Conservation (phyloP, 2,888 invertebrate genomes). For the Erebia ligea region DNA sequence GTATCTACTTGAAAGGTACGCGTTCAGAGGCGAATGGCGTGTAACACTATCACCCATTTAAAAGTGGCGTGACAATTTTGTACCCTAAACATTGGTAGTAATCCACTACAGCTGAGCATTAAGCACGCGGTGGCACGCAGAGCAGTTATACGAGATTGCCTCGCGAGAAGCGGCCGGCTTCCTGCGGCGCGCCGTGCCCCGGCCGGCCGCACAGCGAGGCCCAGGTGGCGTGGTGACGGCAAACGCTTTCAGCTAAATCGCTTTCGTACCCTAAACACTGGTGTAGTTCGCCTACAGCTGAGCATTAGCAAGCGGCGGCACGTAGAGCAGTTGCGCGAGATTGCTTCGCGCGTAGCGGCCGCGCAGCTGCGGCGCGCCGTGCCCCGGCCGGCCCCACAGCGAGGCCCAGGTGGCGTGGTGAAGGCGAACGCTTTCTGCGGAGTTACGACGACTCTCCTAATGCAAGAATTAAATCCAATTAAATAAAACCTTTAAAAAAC, state of each 20-base stretch:
- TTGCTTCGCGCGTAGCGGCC: conserved; percentile 76
- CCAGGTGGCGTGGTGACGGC: conserved; percentile 90
- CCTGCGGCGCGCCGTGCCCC: conserved; percentile 84
- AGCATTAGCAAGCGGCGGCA: conserved; percentile 51
- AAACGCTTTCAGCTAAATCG: conserved; percentile 80
- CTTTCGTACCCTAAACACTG: neutral
- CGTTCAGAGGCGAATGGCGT: too few relatives aligned
- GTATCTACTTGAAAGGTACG: too few relatives aligned
- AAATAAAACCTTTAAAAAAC: neutral
- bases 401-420: conserved; percentile 91
- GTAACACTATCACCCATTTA: too few relatives aligned
- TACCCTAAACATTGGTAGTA: neutral
- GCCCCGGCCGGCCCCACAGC: conserved; percentile 92
- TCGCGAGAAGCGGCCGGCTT: conserved; percentile 76
- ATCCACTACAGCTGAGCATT: conserved; percentile 19
- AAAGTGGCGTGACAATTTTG: neutral
- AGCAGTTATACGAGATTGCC: conserved; percentile 70
- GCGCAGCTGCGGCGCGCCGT: conserved; percentile 78
- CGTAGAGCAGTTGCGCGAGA: conserved; percentile 67
- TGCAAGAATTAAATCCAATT: neutral
- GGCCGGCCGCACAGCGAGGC: conserved; percentile 91
- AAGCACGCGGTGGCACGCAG: conserved; percentile 58
- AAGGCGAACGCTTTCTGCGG: conserved; percentile 85
- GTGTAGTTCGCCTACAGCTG: conserved; percentile 5
- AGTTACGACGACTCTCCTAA: conserved; percentile 84